Percentiles rank a stretch among this genome's conserved stretches.
These are phyloP conservation scores for Lynx canadensis DNA, from an alignment of 2,113 vertebrate genomes.

Conservation along the genomic window DNA sequence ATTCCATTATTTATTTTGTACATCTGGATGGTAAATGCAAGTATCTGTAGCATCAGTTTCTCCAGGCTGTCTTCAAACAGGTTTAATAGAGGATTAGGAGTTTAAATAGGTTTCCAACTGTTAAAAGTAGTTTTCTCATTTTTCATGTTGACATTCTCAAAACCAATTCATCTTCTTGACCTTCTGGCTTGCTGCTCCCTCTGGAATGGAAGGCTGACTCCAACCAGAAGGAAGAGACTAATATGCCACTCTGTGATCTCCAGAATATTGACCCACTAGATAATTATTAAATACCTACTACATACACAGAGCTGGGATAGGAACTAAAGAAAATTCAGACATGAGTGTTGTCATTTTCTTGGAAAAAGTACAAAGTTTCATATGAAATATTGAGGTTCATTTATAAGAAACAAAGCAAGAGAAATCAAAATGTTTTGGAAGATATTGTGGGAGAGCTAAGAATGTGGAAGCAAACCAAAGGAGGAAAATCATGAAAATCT, in stretches of 20 bases:
- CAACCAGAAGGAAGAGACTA: background rate
- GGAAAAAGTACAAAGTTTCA: background rate
- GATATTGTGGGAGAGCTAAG: background rate
- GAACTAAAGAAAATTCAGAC: background rate
- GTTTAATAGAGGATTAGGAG: conserved; percentile 63
- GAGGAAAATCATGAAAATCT: background rate
- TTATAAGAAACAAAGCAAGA: background rate
- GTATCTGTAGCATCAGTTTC: conserved; percentile 62
- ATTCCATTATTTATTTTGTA: conserved; percentile 62
- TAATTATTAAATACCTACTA: background rate
- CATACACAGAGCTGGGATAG: background rate
- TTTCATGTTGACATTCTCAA: conserved; percentile 64
- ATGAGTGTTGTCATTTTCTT: background rate
- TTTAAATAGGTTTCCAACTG: conserved; percentile 60
- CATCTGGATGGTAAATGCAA: conserved; percentile 71
- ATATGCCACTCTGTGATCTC: background rate
- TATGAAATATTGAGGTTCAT: background rate
- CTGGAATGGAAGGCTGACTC: background rate
- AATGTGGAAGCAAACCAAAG: background rate
- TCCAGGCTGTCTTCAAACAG: conserved; percentile 63
- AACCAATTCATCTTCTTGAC: conserved; percentile 71
- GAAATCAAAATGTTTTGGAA: conserved; percentile 17
- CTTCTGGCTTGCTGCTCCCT: conserved; percentile 32
- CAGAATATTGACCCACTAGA: background rate
- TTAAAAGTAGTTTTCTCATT: conserved; percentile 67